Conservation (phyloP, 2,113 vertebrate genomes). For the Dermatemys mawii region DNA sequence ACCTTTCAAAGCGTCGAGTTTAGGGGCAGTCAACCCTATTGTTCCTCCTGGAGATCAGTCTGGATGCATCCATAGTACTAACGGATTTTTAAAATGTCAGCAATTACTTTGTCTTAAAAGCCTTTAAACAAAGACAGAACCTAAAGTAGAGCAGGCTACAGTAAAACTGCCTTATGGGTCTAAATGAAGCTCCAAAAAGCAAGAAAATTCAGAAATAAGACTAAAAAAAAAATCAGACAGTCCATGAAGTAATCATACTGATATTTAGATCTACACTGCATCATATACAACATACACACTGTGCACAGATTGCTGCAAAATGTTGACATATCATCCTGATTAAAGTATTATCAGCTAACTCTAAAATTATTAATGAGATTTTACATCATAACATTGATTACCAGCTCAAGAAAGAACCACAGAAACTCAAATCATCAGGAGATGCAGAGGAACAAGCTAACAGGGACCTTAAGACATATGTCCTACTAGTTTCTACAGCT, state of each 20-base stretch:
- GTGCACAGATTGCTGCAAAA: not conserved
- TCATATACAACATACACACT: not conserved
- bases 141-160: not conserved
- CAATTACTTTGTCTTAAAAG: not conserved
- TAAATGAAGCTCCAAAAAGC: not conserved
- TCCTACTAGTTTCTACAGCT: not conserved
- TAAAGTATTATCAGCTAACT: not conserved
- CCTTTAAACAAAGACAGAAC: not conserved
- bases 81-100: not conserved
- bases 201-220: not conserved
- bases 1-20: not conserved
- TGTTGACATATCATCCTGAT: not conserved
- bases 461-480: not conserved
- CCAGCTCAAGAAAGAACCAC: not conserved
- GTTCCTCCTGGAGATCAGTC: not conserved
- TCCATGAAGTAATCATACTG: not conserved
- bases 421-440: not conserved
- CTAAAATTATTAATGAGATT: not conserved
- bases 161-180: not conserved
- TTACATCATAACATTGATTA: not conserved
- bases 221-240: not conserved
- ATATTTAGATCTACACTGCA: not conserved
- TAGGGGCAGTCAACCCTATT: rapidly evolving
- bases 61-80: not conserved
- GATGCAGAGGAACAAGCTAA: not conserved